Evolutionary conservation across 2,797 vertebrate species (phyloP).

Genomic region (Sebastes oblongus): DNA sequence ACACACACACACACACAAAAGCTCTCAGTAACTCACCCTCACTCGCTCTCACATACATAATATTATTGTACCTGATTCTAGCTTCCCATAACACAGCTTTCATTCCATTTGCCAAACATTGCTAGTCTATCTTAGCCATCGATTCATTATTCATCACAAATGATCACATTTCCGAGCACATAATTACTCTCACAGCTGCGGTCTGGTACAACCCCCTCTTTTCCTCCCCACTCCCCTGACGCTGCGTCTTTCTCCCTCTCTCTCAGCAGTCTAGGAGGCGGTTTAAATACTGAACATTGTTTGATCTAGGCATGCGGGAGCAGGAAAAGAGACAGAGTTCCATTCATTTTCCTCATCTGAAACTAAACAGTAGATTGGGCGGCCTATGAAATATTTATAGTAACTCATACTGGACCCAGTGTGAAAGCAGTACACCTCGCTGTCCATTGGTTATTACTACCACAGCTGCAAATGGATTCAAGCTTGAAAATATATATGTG

Average conservation of each 20-base stretch:
- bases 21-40: conserved; percentile 19
- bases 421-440: conserved; percentile 83
- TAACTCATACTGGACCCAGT: conserved; percentile 84
- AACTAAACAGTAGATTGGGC: conserved; percentile 95
- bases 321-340: conserved; percentile 73
- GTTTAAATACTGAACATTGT: conserved; percentile 93
- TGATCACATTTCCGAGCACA: conserved; percentile 79
- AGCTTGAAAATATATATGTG: conserved; percentile 15
- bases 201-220: conserved; percentile 60
- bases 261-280: conserved; percentile 83
- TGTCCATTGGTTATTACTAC: conserved; percentile 89
- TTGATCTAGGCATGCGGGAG: conserved; percentile 91
- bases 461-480: conserved; percentile 81
- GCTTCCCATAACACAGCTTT: conserved; percentile 56
- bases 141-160: conserved; percentile 83
- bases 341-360: conserved; percentile 90
- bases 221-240: conserved; percentile 31
- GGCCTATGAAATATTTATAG: conserved; percentile 95
- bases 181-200: conserved; percentile 82
- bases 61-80: conserved; percentile 64
- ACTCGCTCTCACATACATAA: conserved; percentile 33
- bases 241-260: conserved; percentile 49
- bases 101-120: conserved; percentile 73
- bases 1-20: neutral
- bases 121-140: conserved; percentile 77